Conservation (phyloP, 2,888 invertebrate species). For the Athalia circularis region DNA sequence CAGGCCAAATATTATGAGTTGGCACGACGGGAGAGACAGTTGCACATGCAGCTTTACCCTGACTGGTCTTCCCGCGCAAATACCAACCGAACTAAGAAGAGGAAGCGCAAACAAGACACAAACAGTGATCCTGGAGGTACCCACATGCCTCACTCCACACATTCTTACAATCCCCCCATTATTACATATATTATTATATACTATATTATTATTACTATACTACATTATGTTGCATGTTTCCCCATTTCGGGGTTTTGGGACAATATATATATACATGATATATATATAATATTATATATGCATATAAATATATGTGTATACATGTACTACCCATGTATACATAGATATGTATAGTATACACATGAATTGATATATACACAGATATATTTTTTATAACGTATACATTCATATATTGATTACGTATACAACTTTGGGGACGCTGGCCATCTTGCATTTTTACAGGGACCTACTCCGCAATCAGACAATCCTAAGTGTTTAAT, state of each 20-base stretch:
- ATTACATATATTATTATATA: constrained; percentile 71
- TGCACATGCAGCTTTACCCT: constrained; percentile 99
- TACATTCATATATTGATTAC: constrained; percentile 64
- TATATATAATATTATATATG: constrained; percentile 49
- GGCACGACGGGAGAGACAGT: constrained; percentile 98
- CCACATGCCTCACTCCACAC: constrained; percentile 76
- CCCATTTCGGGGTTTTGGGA: constrained; percentile 68
- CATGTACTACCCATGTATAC: constrained; percentile 22
- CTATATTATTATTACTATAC: constrained; percentile 65
- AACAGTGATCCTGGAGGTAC: constrained; percentile 92
- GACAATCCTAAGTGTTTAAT: constrained; percentile 74
- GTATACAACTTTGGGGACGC: constrained; percentile 74
- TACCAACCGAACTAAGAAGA: constrained; percentile 99
- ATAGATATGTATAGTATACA: constrained; percentile 46
- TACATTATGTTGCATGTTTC: constrained; percentile 73
- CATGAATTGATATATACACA: constrained; percentile 55
- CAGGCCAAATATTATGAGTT: constrained; percentile 99
- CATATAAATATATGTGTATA: constrained; percentile 44
- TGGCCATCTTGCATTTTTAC: constrained; percentile 74
- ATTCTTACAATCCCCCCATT: constrained; percentile 67
- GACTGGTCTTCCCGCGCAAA: constrained; percentile 99
- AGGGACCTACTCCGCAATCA: constrained; percentile 74
- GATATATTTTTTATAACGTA: constrained; percentile 64
- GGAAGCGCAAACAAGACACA: constrained; percentile 99
- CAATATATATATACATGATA: constrained; percentile 57